Conservation (phyloP, 2,797 vertebrate genomes). For the Premnoplex brunnescens region DNA sequence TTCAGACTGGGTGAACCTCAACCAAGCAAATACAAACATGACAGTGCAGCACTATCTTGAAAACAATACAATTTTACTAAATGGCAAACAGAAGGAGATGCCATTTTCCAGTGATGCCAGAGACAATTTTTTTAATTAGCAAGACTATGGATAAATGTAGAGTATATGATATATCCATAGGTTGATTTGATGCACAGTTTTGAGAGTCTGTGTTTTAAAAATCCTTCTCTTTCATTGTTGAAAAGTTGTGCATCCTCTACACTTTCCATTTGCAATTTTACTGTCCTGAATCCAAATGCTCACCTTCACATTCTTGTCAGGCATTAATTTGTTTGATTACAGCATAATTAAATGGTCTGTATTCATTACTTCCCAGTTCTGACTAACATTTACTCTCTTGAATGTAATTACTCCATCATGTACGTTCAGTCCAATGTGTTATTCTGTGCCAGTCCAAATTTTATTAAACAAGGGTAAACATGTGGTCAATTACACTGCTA, state of each 20-base stretch:
- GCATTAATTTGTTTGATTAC: slow-evolving; percentile 49
- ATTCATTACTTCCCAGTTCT: slow-evolving; percentile 45
- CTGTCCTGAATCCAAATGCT: background rate
- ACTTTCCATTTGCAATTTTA: slow-evolving; percentile 1
- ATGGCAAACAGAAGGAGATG: background rate
- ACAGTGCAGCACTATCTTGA: background rate
- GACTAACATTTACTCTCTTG: slow-evolving; percentile 51
- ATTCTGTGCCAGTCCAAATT: slow-evolving; percentile 27
- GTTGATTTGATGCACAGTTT: background rate
- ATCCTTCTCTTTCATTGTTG: background rate
- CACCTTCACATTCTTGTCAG: slow-evolving; percentile 53
- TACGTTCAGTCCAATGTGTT: slow-evolving; percentile 22
- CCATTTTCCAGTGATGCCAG: background rate
- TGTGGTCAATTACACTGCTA: slow-evolving; percentile 34
- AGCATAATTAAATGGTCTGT: slow-evolving; percentile 56
- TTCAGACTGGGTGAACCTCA: accelerated
- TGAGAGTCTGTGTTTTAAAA: background rate
- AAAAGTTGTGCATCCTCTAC: background rate
- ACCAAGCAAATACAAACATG: background rate
- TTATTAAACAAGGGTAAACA: slow-evolving; percentile 46
- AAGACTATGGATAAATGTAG: background rate
- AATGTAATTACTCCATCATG: slow-evolving; percentile 36
- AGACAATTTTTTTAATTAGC: background rate
- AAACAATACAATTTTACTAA: background rate
- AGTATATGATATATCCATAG: background rate